phyloP scores from a whole-genome alignment of 2,113 vertebrate genomes.

The Petrocephalus zakoni region DNA sequence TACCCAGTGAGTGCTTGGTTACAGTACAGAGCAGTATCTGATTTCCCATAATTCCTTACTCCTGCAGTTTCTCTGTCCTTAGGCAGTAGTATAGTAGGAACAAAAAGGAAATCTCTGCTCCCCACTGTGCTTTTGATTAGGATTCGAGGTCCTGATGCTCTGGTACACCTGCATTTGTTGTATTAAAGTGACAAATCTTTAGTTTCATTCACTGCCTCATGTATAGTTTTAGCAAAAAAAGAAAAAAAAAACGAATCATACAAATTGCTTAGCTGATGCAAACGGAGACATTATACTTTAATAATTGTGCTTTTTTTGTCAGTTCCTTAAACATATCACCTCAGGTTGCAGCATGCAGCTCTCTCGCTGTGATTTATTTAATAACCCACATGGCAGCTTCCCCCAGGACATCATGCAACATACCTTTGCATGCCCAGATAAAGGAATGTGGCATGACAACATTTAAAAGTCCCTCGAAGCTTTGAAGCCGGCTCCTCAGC shows the following conservation, averaged over 20 bases:
- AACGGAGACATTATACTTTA: background rate
- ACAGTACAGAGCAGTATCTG: background rate
- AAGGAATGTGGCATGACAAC: conserved; percentile 1
- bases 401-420: background rate
- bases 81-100: background rate
- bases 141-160: background rate
- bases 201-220: background rate
- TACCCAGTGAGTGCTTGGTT: background rate
- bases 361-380: background rate
- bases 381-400: background rate
- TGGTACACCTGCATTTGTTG: background rate
- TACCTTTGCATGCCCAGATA: background rate
- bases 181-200: too few relatives aligned
- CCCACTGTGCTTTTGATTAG: background rate
- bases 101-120: background rate
- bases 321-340: background rate
- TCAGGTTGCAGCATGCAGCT: background rate
- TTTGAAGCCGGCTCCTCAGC: background rate
- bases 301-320: background rate
- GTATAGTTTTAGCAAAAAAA: background rate
- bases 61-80: background rate
- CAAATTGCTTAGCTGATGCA: background rate
- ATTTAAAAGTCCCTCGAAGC: background rate
- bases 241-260: background rate
- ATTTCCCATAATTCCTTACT: background rate